Evolutionary conservation across 2,888 invertebrate genomes (phyloP), one percentile per base, ranked within the genome.

Genomic region (Nasonovia ribisnigri): DNA sequence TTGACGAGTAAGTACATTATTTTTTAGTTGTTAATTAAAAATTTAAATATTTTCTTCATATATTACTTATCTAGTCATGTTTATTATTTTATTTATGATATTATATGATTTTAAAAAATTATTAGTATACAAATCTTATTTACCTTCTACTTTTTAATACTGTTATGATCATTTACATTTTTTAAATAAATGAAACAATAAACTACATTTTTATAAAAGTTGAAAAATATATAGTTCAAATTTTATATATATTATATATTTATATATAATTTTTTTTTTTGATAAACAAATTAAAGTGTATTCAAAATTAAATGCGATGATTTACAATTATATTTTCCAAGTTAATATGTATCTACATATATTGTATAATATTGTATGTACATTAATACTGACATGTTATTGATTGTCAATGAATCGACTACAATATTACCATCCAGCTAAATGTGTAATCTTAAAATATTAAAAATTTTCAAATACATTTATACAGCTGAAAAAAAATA

Each of bases 1-100:
- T 93, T 51, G 93, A 90, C 13, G 93, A 93, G 93, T 93, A 48
- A 93, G 93, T 93, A 86, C 8, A 89, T 43, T 29, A 46, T 43
- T 90, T 91, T 54, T 36, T 24, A 90, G 77, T 84, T 84, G 42
- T 36, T 51, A 57, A 29, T 91, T 13, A 54, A 89, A 42, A 57
- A n/a, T 13, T 67, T 67, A 16, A 77, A 77, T 77, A 36, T 77
- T 77, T 77, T 77, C 36, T 77, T 36, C 77, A 2, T 13, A 77
- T 77, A 77, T 77, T 77, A 77, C 2, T 20, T 36, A 36, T 77
- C 20, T 77, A 42, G 36, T 77, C 3, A 8, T 77, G 1, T 77
- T 67, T 77, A 36, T 77, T 36, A 20, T 77, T 60, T 60, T 29
- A 60, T 57, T 20, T 77, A n/a, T 51, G 51, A 51, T 20, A 46